Evolutionary conservation across 1,140 invertebrate genomes (phyloP).

Genomic region (Dinothrombium tinctorium): DNA sequence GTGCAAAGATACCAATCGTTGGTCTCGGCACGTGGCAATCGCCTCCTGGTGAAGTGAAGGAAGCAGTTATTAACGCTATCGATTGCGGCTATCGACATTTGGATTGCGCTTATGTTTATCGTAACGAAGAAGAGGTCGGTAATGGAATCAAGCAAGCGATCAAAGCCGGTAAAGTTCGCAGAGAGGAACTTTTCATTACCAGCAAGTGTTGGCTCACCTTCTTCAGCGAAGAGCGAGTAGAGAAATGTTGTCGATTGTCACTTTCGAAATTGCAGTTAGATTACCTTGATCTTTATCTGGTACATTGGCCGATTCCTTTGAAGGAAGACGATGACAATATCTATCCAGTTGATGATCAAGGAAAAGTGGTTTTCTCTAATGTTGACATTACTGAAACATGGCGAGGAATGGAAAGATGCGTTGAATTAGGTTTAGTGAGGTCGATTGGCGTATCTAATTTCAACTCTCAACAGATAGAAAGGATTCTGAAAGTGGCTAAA

Average conservation of each 20-base stretch:
- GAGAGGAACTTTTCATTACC: constrained; percentile 56
- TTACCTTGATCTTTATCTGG: constrained; percentile 23
- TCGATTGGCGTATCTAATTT: constrained; percentile 30
- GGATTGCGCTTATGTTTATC: constrained; percentile 59
- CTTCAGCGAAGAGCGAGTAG: constrained; percentile 35
- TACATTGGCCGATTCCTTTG: constrained; percentile 30
- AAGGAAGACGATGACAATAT: constrained; percentile 29
- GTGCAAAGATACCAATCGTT: constrained; percentile 34
- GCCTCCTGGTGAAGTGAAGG: constrained; percentile 37
- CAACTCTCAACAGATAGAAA: constrained; percentile 13
- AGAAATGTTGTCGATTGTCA: constrained; percentile 32
- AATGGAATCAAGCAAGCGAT: constrained; percentile 42
- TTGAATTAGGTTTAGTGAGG: constrained; percentile 32
- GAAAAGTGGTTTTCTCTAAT: neutral
- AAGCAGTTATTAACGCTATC: constrained; percentile 53
- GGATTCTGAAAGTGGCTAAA: constrained; percentile 9
- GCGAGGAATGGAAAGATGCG: constrained; percentile 9
- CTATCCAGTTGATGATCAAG: constrained; percentile 31
- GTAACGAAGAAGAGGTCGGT: constrained; percentile 65
- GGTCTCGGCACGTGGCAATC: constrained; percentile 60
- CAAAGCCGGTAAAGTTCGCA: constrained; percentile 36
- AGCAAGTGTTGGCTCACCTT: constrained; percentile 41
- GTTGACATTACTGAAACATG: too few species aligned
- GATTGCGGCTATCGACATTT: constrained; percentile 36
- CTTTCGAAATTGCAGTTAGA: constrained; percentile 23